phyloP scores from a whole-genome alignment of 1,140 invertebrate species.

The Holotrichia oblita region DNA sequence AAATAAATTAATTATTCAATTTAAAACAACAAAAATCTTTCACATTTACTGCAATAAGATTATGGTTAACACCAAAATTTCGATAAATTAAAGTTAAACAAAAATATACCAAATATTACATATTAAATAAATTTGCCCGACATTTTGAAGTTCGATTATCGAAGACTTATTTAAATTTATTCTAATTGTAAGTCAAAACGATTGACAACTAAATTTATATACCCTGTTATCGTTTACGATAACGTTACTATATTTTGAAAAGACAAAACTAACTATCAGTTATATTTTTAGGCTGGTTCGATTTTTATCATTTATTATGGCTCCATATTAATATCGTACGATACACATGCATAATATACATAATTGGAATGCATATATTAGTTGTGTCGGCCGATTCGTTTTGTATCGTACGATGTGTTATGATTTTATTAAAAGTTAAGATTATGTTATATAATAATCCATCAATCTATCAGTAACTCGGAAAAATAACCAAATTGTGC shows the following conservation, averaged over 20 bases:
- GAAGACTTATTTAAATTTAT: too few relatives aligned
- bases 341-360: conserved; percentile 2
- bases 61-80: too few relatives aligned
- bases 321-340: conserved; percentile 8
- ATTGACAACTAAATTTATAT: background rate
- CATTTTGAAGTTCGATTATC: too few relatives aligned
- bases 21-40: too few relatives aligned
- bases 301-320: conserved; percentile 5
- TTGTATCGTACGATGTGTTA: background rate
- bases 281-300: background rate
- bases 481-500: background rate
- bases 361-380: background rate
- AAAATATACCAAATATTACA: too few relatives aligned
- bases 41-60: too few relatives aligned
- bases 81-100: too few relatives aligned
- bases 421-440: background rate
- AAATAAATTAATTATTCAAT: too few relatives aligned
- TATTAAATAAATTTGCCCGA: too few relatives aligned
- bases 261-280: background rate
- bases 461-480: background rate
- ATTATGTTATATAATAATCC: conserved; percentile 2
- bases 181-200: background rate
- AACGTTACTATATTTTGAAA: background rate
- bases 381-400: background rate
- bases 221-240: background rate